Percentiles rank a stretch among this genome's conserved stretches.
Evolutionary conservation across 2,888 invertebrate genomes (phyloP).

Genomic region (Colletes collaris): DNA sequence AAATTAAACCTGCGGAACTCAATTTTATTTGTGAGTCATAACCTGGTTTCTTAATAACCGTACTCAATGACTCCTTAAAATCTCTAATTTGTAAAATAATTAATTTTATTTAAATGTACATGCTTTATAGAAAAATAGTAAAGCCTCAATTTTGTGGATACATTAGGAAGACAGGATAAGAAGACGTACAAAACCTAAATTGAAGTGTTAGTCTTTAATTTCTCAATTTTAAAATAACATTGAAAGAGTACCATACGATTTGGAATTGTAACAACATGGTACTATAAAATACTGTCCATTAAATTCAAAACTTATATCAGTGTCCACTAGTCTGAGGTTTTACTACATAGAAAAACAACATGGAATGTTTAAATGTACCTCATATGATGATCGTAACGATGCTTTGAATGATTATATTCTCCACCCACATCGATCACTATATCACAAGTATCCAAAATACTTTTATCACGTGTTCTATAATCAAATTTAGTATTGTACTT

Average conservation of each 20-base stretch:
- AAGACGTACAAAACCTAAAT: too few relatives aligned
- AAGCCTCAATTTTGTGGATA: too few relatives aligned
- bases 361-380: constrained; percentile 77
- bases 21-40: constrained; percentile 86
- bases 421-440: constrained; percentile 98
- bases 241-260: too few relatives aligned
- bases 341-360: not conserved
- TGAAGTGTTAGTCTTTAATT: too few relatives aligned
- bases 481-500: constrained; percentile 22
- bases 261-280: too few relatives aligned
- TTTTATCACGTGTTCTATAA: constrained; percentile 85
- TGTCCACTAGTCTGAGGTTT: not conserved
- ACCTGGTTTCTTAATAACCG: constrained; percentile 77
- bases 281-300: too few relatives aligned
- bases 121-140: too few relatives aligned
- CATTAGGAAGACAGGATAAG: too few relatives aligned
- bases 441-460: constrained; percentile 91
- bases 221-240: too few relatives aligned
- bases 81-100: constrained; percentile 19
- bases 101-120: not conserved
- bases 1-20: constrained; percentile 97
- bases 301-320: too few relatives aligned
- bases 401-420: constrained; percentile 89
- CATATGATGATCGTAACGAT: constrained; percentile 98
- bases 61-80: constrained; percentile 56